These are phyloP conservation scores for Scomberomorus guttatus DNA, from an alignment of 2,797 vertebrate species.

Conservation along the genomic window DNA sequence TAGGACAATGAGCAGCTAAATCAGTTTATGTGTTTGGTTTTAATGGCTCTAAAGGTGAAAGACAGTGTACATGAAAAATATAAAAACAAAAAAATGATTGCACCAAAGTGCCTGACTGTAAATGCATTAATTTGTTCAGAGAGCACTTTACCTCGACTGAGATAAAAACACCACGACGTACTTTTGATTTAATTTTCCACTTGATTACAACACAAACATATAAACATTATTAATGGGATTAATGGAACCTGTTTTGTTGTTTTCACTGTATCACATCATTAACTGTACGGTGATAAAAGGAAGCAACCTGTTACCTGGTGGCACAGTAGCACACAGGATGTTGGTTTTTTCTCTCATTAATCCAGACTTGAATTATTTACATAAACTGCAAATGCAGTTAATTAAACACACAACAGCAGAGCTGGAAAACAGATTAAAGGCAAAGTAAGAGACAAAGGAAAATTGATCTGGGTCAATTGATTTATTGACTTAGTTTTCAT, in stretches of 20 bases:
- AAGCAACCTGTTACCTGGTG: background rate
- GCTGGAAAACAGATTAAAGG: background rate
- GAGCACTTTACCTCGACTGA: too few relatives aligned
- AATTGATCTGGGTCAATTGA: background rate
- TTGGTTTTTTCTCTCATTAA: too few relatives aligned
- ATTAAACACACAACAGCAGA: too few relatives aligned
- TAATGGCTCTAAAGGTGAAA: too few relatives aligned
- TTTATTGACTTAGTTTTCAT: background rate
- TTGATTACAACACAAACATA: constrained; percentile 6
- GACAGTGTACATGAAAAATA: too few relatives aligned
- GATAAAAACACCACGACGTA: background rate
- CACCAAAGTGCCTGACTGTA: too few relatives aligned
- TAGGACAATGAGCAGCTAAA: background rate
- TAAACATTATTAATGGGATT: constrained; percentile 7
- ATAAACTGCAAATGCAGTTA: too few relatives aligned
- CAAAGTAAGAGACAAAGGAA: background rate
- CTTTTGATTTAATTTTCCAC: constrained; percentile 1
- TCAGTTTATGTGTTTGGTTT: background rate
- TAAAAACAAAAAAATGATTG: too few relatives aligned
- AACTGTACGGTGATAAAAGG: background rate
- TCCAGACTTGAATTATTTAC: too few relatives aligned
- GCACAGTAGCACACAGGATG: background rate
- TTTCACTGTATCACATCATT: background rate
- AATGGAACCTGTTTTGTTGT: background rate
- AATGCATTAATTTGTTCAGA: too few relatives aligned